Evolutionary conservation across 2,113 vertebrate genomes (phyloP).

Genomic region (Etheostoma cragini): DNA sequence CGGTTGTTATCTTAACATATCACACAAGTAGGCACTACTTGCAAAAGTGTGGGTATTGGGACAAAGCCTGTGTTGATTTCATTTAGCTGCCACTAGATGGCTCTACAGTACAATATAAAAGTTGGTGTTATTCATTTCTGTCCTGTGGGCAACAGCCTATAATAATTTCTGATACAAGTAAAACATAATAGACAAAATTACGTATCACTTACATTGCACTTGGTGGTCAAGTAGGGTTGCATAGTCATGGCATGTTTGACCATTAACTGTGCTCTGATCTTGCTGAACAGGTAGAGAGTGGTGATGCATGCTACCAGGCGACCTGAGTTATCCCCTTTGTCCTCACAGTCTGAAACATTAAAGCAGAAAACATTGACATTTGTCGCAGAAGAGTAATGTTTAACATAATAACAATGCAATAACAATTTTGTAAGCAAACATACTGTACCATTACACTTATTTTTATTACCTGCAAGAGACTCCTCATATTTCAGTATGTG

Average conservation of each 20-base stretch:
- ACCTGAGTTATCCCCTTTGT: constrained; percentile 92
- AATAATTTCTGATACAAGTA: background rate
- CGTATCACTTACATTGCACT: constrained; percentile 92
- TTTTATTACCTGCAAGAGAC: constrained; percentile 89
- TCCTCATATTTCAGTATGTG: constrained; percentile 98
- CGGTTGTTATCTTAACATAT: background rate
- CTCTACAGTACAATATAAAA: background rate
- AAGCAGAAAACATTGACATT: background rate
- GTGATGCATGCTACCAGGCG: constrained; percentile 96
- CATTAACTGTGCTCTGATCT: constrained; percentile 97
- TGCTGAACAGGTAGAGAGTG: constrained; percentile 97
- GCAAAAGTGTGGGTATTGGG: background rate
- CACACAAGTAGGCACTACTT: background rate
- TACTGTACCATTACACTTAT: background rate
- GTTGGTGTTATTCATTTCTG: background rate
- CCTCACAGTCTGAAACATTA: constrained; percentile 84
- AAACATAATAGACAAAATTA: background rate
- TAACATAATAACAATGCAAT: background rate
- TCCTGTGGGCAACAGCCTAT: background rate
- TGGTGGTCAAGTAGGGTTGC: constrained; percentile 98
- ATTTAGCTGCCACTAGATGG: constrained; percentile 40
- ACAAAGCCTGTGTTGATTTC: background rate
- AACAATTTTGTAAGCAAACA: background rate
- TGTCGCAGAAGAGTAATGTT: background rate
- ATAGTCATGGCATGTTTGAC: constrained; percentile 99